phyloP scores from a whole-genome alignment of 1,140 invertebrate species.

The Bombus breviceps region DNA sequence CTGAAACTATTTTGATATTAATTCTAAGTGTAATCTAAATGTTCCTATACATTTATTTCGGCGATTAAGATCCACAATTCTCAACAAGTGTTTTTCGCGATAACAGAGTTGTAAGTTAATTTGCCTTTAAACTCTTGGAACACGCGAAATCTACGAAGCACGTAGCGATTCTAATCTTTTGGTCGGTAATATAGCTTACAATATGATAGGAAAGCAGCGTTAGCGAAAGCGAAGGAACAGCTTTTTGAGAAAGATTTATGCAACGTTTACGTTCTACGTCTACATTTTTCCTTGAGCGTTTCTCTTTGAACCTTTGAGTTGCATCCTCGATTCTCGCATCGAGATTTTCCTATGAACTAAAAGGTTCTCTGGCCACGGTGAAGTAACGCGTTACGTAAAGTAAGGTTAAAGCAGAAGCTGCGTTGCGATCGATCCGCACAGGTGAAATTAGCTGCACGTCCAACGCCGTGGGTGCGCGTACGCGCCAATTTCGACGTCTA shows the following conservation, averaged over 20 bases:
- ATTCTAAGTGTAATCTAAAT: too few species aligned
- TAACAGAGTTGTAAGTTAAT: background rate
- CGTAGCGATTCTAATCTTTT: background rate
- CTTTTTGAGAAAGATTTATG: background rate
- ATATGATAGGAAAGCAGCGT: background rate
- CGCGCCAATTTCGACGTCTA: constrained; percentile 25
- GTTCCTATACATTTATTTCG: too few species aligned
- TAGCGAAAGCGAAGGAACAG: background rate
- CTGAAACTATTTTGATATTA: too few species aligned
- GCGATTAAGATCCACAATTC: too few species aligned
- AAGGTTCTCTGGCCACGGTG: background rate
- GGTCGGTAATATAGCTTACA: too few species aligned
- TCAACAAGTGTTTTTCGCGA: background rate
- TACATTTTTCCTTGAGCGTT: background rate
- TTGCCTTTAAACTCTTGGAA: background rate
- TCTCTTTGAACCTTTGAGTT: background rate
- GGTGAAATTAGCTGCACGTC: constrained; percentile 32
- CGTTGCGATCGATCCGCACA: constrained; percentile 9
- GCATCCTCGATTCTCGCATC: background rate
- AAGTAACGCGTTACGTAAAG: background rate
- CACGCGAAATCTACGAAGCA: background rate
- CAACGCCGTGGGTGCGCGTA: background rate
- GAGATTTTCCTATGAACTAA: background rate
- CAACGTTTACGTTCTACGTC: background rate
- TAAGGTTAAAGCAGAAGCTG: background rate